Conservation (phyloP, 2,113 vertebrate species). For the Lichenostomus cassidix region DNA sequence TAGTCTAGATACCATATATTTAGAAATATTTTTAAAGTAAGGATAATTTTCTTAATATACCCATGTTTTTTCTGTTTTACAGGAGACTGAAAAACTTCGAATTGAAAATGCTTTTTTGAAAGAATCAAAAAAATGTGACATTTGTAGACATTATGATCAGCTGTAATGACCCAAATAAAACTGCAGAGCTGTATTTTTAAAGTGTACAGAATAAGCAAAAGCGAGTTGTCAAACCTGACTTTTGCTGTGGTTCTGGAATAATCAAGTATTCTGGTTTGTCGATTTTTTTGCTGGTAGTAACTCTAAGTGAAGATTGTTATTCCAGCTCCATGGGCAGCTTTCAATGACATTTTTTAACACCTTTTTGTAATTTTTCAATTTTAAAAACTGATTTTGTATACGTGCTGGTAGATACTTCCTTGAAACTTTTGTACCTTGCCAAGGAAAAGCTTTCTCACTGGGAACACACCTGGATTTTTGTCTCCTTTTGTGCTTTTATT, state of each 20-base stretch:
- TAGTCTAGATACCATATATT: not conserved
- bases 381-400: not conserved
- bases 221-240: not conserved
- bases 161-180: not conserved
- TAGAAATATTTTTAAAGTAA: not conserved
- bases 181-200: not conserved
- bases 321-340: not conserved
- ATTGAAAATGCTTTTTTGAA: conserved; percentile 77
- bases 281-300: not conserved
- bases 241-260: not conserved
- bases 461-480: not conserved
- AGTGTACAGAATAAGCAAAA: not conserved
- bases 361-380: not conserved
- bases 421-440: not conserved
- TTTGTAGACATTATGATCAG: not conserved
- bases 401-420: not conserved
- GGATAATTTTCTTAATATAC: not conserved
- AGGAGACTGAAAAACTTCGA: conserved; percentile 85
- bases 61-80: not conserved
- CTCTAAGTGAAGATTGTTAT: not conserved
- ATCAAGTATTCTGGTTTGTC: not conserved
- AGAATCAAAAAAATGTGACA: conserved; percentile 65
- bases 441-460: not conserved
- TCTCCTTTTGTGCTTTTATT: not conserved
- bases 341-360: not conserved